A percentile compares a stretch with the other conserved stretches of the same genome.
Evolutionary conservation across 2,113 vertebrate genomes (phyloP).

Genomic region (Campylorhamphus procurvoides): DNA sequence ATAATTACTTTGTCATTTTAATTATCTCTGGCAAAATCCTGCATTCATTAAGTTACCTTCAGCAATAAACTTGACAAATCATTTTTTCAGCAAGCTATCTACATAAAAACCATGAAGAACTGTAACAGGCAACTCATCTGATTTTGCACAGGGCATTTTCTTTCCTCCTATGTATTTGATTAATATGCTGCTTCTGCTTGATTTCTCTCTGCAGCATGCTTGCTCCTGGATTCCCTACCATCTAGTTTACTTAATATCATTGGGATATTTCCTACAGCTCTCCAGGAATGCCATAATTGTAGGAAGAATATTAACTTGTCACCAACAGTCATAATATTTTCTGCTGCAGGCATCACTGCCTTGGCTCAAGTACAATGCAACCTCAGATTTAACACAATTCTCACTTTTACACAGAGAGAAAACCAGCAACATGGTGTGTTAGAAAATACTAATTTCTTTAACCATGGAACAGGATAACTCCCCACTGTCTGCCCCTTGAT

Average conservation of each 20-base stretch:
- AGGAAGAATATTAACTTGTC: background rate
- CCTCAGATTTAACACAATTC: background rate
- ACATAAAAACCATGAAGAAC: background rate
- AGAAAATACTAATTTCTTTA: background rate
- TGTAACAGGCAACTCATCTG: background rate
- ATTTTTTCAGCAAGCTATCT: background rate
- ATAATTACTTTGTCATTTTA: background rate
- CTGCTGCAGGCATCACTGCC: background rate
- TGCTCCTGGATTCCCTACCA: background rate
- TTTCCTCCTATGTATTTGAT: background rate
- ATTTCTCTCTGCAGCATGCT: background rate
- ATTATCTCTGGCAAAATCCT: background rate
- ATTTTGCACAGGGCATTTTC: background rate
- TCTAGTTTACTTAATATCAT: background rate
- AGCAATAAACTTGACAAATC: background rate
- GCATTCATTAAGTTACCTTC: background rate
- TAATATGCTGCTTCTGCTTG: background rate
- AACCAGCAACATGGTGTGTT: background rate
- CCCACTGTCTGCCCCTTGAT: rapidly evolving
- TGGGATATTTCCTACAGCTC: background rate
- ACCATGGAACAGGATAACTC: background rate
- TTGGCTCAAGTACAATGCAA: slow-evolving; percentile 4
- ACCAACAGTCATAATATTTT: slow-evolving; percentile 20
- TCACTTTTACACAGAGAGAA: background rate
- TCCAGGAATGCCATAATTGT: background rate